phyloP scores from a whole-genome alignment of 1,140 invertebrate species.

The Chionoecetes opilio region DNA sequence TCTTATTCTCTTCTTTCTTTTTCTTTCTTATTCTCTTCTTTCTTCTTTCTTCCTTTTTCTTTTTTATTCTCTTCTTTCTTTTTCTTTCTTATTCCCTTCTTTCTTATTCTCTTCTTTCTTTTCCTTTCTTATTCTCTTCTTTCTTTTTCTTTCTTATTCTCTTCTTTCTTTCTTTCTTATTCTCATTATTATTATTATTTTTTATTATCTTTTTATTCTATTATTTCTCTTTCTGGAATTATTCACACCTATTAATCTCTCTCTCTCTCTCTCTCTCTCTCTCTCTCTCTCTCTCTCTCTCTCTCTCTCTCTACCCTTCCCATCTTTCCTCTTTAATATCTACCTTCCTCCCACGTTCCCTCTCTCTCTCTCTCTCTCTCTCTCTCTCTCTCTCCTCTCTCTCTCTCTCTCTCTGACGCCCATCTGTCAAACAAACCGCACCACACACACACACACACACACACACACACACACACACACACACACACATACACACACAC shows the following conservation, averaged over 20 bases:
- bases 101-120: not conserved
- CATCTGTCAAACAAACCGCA: too few species aligned
- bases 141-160: not conserved
- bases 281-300: conserved; percentile 8
- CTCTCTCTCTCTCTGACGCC: too few species aligned
- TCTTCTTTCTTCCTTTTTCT: not conserved
- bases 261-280: conserved; percentile 23
- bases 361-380: not conserved
- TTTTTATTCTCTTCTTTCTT: not conserved
- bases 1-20: not conserved
- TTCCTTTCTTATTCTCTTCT: not conserved
- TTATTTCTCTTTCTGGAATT: too few species aligned
- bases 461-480: too few species aligned
- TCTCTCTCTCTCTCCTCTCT: conserved; percentile 3
- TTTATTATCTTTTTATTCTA: too few species aligned
- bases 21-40: not conserved
- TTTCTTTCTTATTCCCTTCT: not conserved
- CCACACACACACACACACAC: too few species aligned
- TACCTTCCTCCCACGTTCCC: not conserved
- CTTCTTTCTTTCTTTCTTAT: not conserved
- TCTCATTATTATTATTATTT: too few species aligned
- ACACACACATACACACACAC: too few species aligned
- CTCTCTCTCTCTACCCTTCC: not conserved
- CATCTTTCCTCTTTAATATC: conserved; percentile 9
- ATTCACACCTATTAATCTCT: not conserved